Percentiles rank a stretch among this genome's conserved stretches.
Conservation (phyloP, 1,140 invertebrate species). For the Apolygus lucorum region DNA sequence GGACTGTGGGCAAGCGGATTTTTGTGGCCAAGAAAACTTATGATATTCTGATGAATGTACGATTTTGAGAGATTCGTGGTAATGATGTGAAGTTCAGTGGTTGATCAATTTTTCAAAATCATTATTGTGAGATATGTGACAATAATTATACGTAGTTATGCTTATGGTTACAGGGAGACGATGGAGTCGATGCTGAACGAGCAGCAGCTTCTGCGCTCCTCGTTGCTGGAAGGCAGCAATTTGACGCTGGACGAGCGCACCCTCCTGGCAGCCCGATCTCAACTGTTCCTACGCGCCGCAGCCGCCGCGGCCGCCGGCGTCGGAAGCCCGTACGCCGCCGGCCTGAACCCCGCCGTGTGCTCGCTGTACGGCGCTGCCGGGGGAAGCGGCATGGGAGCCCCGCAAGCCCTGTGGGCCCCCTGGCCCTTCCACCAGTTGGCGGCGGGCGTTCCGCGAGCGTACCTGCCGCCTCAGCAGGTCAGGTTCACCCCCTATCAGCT, state of each 20-base stretch:
- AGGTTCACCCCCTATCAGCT: slow-evolving; percentile 27
- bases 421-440: slow-evolving; percentile 25
- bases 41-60: no score
- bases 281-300: slow-evolving; percentile 31
- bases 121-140: no score
- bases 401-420: slow-evolving; percentile 22
- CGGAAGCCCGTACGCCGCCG: slow-evolving; percentile 25
- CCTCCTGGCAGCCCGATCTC: slow-evolving; percentile 48
- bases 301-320: slow-evolving; percentile 38
- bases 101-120: no score
- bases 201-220: slow-evolving; percentile 51
- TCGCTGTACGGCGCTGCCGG: slow-evolving; percentile 27
- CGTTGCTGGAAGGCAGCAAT: slow-evolving; percentile 47
- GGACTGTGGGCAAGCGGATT: no score
- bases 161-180: slow-evolving; percentile 46
- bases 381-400: slow-evolving; percentile 17
- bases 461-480: slow-evolving; percentile 25
- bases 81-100: no score
- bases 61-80: no score
- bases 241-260: slow-evolving; percentile 52
- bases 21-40: no score
- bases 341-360: slow-evolving; percentile 26
- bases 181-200: slow-evolving; percentile 56
- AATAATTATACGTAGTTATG: no score
- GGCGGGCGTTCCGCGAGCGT: slow-evolving; percentile 24